Percentiles rank a stretch among this genome's conserved stretches.
Evolutionary conservation across 2,113 vertebrate genomes (phyloP).

Genomic region (Ornithorhynchus anatinus): DNA sequence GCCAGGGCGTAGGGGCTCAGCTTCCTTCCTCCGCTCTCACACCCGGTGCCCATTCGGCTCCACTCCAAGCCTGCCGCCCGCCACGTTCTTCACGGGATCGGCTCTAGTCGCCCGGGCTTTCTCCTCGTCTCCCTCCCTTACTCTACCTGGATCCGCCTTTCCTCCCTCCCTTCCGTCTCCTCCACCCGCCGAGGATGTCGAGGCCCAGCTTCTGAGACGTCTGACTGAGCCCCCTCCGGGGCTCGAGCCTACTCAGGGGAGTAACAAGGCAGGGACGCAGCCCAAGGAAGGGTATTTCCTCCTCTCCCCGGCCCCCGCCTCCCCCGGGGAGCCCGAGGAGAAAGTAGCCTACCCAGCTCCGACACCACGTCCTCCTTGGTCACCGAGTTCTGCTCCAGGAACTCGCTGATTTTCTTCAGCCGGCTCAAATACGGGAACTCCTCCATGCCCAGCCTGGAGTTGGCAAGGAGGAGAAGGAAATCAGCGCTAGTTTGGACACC

Average conservation of each 20-base stretch:
- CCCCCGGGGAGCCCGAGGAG: fast-evolving
- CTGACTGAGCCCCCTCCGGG: too few relatives aligned
- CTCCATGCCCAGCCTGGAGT: conserved; percentile 85
- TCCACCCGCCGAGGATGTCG: not conserved
- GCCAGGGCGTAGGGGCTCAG: too few relatives aligned
- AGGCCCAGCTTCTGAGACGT: not conserved
- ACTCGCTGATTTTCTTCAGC: conserved; percentile 88
- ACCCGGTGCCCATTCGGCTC: too few relatives aligned
- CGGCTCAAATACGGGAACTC: conserved; percentile 91
- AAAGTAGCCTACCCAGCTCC: conserved; percentile 80
- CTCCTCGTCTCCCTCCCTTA: too few relatives aligned
- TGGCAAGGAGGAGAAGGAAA: not conserved
- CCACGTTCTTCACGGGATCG: too few relatives aligned
- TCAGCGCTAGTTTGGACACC: not conserved
- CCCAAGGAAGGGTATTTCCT: too few relatives aligned
- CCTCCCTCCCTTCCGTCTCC: not conserved
- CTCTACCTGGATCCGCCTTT: too few relatives aligned
- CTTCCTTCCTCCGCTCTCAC: too few relatives aligned
- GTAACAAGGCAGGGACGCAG: too few relatives aligned
- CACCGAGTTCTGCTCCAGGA: conserved; percentile 83
- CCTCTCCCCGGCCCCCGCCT: not conserved
- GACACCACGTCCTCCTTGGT: conserved; percentile 89
- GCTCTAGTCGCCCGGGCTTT: too few relatives aligned
- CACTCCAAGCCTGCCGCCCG: too few relatives aligned
- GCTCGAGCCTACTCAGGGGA: too few relatives aligned